Conservation (phyloP, 2,797 vertebrate species). For the Manis javanica region DNA sequence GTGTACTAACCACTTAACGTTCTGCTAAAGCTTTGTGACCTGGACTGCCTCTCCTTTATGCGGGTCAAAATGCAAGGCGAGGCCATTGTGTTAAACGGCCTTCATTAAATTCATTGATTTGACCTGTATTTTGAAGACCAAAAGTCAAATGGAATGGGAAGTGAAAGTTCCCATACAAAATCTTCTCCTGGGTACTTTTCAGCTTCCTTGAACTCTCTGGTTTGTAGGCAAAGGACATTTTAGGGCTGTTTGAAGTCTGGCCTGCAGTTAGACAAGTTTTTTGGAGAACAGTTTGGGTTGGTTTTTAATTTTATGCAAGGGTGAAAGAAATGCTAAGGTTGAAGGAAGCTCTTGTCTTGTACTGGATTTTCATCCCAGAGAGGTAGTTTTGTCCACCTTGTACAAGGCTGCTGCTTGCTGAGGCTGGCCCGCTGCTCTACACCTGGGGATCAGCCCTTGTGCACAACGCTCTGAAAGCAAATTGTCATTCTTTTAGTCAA, state of each 20-base stretch:
- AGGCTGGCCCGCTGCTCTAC: not conserved
- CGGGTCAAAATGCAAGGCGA: conserved; percentile 98
- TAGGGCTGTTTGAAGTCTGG: conserved; percentile 90
- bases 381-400: not conserved
- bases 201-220: conserved; percentile 89
- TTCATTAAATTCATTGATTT: conserved; percentile 99
- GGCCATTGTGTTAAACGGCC: conserved; percentile 95
- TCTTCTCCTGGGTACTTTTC: conserved; percentile 88
- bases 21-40: conserved; percentile 96
- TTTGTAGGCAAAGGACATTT: conserved; percentile 88
- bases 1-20: conserved; percentile 99
- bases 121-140: conserved; percentile 98
- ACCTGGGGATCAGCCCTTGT: not conserved
- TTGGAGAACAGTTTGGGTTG: not conserved
- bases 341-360: conserved; percentile 50
- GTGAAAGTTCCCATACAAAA: conserved; percentile 94
- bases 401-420: rapidly evolving
- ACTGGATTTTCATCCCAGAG: conserved; percentile 54
- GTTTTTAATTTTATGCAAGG: not conserved
- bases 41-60: conserved; percentile 97
- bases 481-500: not conserved
- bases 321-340: conserved; percentile 25
- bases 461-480: not conserved
- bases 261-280: conserved; percentile 81
- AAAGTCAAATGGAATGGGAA: conserved; percentile 99